Conservation (phyloP, 35 echinoderm and acorn worm species). For the Heliocidaris erythrogramma region DNA sequence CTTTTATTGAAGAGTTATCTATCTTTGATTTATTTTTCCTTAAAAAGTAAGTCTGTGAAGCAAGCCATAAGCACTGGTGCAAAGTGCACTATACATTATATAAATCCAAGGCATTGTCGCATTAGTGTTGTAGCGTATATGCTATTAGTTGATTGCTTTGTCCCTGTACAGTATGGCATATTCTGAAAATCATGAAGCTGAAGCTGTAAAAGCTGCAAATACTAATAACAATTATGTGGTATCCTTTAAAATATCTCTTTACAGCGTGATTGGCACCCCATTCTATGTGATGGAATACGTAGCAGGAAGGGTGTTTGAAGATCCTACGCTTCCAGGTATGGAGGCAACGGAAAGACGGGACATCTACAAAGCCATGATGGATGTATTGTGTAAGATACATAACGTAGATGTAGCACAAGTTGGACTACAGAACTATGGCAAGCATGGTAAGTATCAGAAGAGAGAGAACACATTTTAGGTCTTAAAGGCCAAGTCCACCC, state of each 20-base stretch:
- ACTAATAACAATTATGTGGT: background rate
- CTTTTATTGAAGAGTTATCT: too few species aligned
- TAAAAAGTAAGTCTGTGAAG: too few species aligned
- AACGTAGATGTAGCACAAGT: constrained; percentile 74
- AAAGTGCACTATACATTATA: too few species aligned
- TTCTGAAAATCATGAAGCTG: too few species aligned
- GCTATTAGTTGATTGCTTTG: too few species aligned
- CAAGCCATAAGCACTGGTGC: too few species aligned
- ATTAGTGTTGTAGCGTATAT: too few species aligned
- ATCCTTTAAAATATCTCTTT: background rate
- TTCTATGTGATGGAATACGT: constrained; percentile 97
- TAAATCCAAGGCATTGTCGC: too few species aligned
- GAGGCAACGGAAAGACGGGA: constrained; percentile 62
- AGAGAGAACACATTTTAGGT: background rate
- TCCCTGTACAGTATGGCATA: too few species aligned
- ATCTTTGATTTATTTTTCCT: too few species aligned
- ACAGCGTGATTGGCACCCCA: constrained; percentile 88
- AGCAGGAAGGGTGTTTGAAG: constrained; percentile 77
- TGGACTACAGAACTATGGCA: constrained; percentile 86
- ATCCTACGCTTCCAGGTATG: constrained; percentile 78
- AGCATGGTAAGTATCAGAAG: constrained; percentile 68
- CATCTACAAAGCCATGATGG: constrained; percentile 78
- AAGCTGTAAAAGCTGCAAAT: background rate
- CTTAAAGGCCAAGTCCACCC: too few species aligned
- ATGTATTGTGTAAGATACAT: constrained; percentile 80